phyloP scores from a whole-genome alignment of 2,888 invertebrate species.

The Dolichomitus sp. region DNA sequence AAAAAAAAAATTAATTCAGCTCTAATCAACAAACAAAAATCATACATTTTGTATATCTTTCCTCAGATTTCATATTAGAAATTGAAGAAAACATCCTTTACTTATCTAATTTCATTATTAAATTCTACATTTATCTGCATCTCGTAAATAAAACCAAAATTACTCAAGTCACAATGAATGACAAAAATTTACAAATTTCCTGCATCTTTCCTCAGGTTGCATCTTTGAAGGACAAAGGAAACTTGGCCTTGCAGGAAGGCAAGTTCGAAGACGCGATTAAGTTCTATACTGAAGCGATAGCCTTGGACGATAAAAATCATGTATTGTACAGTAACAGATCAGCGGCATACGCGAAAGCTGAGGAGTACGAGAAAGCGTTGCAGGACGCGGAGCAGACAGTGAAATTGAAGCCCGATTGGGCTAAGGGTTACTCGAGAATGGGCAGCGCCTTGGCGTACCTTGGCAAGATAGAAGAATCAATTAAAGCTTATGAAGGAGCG shows the following conservation, averaged over 20 bases:
- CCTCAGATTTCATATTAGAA: too few relatives aligned
- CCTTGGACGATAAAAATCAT: slow-evolving; percentile 93
- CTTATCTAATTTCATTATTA: too few relatives aligned
- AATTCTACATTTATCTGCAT: not conserved
- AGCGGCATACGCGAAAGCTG: slow-evolving; percentile 95
- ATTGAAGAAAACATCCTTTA: too few relatives aligned
- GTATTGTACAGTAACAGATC: slow-evolving; percentile 97
- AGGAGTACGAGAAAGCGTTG: slow-evolving; percentile 91
- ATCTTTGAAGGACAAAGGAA: slow-evolving; percentile 95
- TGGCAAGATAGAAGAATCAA: slow-evolving; percentile 91
- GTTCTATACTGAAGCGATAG: slow-evolving; percentile 93
- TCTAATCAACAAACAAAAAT: too few relatives aligned
- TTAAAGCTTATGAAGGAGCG: slow-evolving; percentile 92
- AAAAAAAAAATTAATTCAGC: too few relatives aligned
- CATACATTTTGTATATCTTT: too few relatives aligned
- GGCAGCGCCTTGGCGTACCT: slow-evolving; percentile 94
- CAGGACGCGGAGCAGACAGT: slow-evolving; percentile 95
- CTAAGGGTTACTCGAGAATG: slow-evolving; percentile 96
- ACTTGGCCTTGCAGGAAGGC: slow-evolving; percentile 92
- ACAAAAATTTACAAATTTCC: not conserved
- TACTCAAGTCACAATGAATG: not conserved
- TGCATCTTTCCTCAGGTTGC: slow-evolving; percentile 88
- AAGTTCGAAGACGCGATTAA: slow-evolving; percentile 93
- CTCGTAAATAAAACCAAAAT: not conserved
- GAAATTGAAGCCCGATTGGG: slow-evolving; percentile 93